These are phyloP conservation scores for Rhynchomys soricoides DNA, from an alignment of 2,113 vertebrate species.

Conservation along the genomic window DNA sequence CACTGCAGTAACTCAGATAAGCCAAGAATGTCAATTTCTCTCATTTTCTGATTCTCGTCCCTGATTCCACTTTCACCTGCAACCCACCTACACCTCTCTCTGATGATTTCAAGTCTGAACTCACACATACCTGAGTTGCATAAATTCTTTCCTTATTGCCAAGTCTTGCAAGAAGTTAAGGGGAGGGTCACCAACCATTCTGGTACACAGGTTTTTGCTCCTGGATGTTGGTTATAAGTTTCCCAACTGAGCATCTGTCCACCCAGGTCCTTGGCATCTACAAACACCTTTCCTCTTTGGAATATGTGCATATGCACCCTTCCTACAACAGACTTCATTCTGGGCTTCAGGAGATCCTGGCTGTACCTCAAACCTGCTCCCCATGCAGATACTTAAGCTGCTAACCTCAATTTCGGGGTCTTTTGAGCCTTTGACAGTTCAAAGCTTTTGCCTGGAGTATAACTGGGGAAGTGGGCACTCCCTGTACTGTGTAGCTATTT, in stretches of 20 bases:
- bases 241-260: neutral
- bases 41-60: neutral
- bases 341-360: neutral
- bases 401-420: neutral
- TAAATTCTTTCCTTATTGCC: neutral
- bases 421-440: too few species aligned
- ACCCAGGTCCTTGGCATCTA: accelerated
- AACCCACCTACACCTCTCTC: neutral
- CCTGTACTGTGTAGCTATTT: neutral
- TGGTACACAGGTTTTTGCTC: accelerated
- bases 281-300: neutral
- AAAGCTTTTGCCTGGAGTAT: neutral
- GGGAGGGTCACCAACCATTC: accelerated
- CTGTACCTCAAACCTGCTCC: neutral
- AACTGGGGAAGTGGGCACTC: accelerated
- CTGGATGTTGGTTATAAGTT: too few species aligned
- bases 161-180: accelerated
- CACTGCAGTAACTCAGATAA: neutral
- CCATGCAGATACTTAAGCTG: neutral
- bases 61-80: neutral
- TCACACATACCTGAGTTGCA: neutral
- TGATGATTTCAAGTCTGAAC: neutral
- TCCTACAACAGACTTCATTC: accelerated
- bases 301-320: accelerated
- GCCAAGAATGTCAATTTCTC: neutral